Percentiles rank a stretch among this genome's conserved stretches.
phyloP scores from a whole-genome alignment of 2,113 vertebrate genomes.

The Nymphicus hollandicus region DNA sequence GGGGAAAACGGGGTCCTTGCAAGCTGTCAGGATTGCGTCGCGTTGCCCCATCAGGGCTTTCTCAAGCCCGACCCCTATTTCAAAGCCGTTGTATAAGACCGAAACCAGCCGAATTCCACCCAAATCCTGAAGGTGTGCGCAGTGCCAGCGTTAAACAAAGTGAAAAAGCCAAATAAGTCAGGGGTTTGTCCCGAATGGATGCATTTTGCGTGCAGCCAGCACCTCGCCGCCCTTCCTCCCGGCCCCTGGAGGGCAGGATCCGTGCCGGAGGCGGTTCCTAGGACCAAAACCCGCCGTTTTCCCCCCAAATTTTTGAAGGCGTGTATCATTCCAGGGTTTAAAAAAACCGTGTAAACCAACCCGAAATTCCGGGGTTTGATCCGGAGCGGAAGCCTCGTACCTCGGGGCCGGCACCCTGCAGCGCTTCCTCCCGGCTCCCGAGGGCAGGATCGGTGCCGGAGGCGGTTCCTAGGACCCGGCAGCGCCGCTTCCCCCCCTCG shows the following conservation, averaged over 20 bases:
- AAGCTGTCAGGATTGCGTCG: not conserved
- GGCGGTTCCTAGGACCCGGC: not conserved
- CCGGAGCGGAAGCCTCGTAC: not conserved
- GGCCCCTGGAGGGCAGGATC: not conserved
- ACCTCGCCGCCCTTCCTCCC: not conserved
- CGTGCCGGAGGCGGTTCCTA: not conserved
- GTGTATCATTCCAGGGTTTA: not conserved
- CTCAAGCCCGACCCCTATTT: not conserved
- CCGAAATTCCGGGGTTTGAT: not conserved
- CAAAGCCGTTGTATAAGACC: not conserved
- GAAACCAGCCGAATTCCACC: not conserved
- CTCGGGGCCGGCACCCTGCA: not conserved
- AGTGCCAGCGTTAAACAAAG: not conserved
- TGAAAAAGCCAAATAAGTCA: not conserved
- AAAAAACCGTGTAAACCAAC: not conserved
- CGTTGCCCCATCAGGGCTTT: not conserved
- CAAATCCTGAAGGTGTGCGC: fast-evolving
- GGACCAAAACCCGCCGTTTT: not conserved
- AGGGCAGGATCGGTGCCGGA: not conserved
- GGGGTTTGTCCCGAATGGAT: not conserved
- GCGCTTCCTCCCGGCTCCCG: not conserved
- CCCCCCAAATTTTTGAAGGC: not conserved
- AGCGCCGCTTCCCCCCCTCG: too few relatives aligned
- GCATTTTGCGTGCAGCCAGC: not conserved
- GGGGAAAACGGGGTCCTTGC: not conserved